Conservation (phyloP, 2,888 invertebrate genomes). For the Drosophila maculinotata region DNA sequence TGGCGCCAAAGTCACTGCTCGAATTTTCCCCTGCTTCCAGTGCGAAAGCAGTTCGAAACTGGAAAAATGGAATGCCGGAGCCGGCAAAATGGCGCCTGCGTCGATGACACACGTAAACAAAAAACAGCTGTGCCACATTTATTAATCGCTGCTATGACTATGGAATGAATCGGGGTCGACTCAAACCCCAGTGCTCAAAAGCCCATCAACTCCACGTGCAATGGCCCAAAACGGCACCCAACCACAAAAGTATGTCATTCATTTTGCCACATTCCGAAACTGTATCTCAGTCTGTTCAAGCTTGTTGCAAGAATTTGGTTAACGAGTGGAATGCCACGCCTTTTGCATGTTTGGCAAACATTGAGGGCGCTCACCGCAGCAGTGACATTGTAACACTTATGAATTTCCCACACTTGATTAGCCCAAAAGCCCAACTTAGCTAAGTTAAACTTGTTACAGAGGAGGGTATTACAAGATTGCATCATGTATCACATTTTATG, state of each 20-base stretch:
- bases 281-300: too few species aligned
- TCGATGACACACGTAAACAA: constrained; percentile 56
- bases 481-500: neutral
- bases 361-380: constrained; percentile 39
- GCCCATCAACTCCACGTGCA: constrained; percentile 7
- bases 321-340: constrained; percentile 54
- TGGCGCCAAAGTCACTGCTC: constrained; percentile 66
- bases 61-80: constrained; percentile 42
- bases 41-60: constrained; percentile 35
- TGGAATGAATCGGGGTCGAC: neutral
- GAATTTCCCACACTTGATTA: constrained; percentile 22
- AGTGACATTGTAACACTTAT: constrained; percentile 28
- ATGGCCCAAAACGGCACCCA: constrained; percentile 8
- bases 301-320: constrained; percentile 7
- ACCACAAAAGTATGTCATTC: constrained; percentile 39
- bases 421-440: too few species aligned
- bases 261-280: neutral
- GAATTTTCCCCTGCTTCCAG: constrained; percentile 64
- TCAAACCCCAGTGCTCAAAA: constrained; percentile 1
- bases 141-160: constrained; percentile 16
- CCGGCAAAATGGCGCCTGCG: constrained; percentile 69
- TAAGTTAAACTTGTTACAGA: neutral
- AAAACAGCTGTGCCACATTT: constrained; percentile 56
- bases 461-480: too few species aligned
- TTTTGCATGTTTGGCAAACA: constrained; percentile 51